Evolutionary conservation across 2,888 invertebrate species (phyloP).

Genomic region (Brachylomia viminalis): DNA sequence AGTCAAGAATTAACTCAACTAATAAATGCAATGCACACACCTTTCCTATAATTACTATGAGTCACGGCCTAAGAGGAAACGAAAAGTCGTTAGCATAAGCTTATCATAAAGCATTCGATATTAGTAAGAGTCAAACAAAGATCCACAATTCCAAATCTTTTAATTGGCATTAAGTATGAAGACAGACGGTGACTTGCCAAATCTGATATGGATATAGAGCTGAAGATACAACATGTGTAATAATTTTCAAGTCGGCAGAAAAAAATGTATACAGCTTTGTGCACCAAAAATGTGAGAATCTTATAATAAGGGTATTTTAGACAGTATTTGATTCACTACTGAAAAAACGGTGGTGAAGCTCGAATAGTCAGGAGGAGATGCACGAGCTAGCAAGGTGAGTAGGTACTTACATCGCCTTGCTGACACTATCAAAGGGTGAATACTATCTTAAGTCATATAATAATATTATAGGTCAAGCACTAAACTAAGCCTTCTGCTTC

Average conservation of each 20-base stretch:
- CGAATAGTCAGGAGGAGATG: neutral
- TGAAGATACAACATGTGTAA: slow-evolving; percentile 42
- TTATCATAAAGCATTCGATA: slow-evolving; percentile 71
- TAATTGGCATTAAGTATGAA: slow-evolving; percentile 90
- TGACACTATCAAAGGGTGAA: neutral
- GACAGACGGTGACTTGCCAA: slow-evolving; percentile 89
- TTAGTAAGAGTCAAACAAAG: slow-evolving; percentile 88
- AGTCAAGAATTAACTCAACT: slow-evolving; percentile 5
- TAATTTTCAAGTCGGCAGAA: neutral
- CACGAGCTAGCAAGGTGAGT: neutral
- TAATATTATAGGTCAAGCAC: neutral
- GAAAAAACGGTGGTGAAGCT: neutral
- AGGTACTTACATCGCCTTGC: neutral
- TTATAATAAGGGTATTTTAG: neutral
- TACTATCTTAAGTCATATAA: neutral
- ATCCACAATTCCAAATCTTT: slow-evolving; percentile 89
- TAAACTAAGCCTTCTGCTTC: neutral
- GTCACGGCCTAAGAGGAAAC: slow-evolving; percentile 45
- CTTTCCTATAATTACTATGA: slow-evolving; percentile 42
- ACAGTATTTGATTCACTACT: neutral
- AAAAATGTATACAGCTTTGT: neutral
- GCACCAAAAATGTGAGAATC: neutral
- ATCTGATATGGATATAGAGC: slow-evolving; percentile 83
- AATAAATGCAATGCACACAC: slow-evolving; percentile 30
- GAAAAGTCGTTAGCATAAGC: slow-evolving; percentile 48